Evolutionary conservation across 1,140 invertebrate species (phyloP).

Genomic region (Camponotus pennsylvanicus): DNA sequence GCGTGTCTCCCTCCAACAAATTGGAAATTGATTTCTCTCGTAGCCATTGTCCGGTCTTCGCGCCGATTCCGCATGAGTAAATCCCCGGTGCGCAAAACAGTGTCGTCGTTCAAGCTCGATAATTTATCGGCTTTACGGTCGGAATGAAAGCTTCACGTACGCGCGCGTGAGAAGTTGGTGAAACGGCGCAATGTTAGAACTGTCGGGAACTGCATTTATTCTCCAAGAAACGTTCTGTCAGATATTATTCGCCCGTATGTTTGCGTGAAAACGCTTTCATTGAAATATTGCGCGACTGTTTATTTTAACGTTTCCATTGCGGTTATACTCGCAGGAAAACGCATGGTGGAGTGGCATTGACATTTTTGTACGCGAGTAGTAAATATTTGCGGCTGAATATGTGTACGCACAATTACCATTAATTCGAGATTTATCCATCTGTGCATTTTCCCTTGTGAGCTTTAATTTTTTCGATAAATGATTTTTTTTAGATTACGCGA

Average conservation of each 20-base stretch:
- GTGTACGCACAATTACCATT: conserved; percentile 50
- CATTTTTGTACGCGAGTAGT: conserved; percentile 50
- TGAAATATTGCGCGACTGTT: conserved; percentile 62
- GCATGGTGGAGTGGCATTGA: conserved; percentile 47
- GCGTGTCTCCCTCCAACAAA: conserved; percentile 37
- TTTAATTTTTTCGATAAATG: conserved; percentile 37
- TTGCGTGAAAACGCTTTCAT: conserved; percentile 47
- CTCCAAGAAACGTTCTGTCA: conserved; percentile 57
- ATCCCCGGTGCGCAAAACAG: conserved; percentile 25
- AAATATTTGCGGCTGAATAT: conserved; percentile 57
- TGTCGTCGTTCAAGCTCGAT: conserved; percentile 51
- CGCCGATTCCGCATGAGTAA: conserved; percentile 39
- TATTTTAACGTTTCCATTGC: conserved; percentile 51
- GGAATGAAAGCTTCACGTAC: conserved; percentile 29
- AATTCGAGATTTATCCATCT: conserved; percentile 35
- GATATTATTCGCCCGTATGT: conserved; percentile 53
- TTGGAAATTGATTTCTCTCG: conserved; percentile 66
- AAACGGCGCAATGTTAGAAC: conserved; percentile 53
- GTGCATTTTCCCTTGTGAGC: background rate
- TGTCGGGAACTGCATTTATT: conserved; percentile 58
- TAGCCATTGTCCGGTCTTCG: conserved; percentile 45
- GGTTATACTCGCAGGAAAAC: conserved; percentile 33
- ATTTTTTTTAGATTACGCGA: conserved; percentile 14
- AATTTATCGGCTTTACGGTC: conserved; percentile 61
- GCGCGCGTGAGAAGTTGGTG: conserved; percentile 36